Conservation (phyloP, 2,113 vertebrate species). For the Oryzias melastigma region DNA sequence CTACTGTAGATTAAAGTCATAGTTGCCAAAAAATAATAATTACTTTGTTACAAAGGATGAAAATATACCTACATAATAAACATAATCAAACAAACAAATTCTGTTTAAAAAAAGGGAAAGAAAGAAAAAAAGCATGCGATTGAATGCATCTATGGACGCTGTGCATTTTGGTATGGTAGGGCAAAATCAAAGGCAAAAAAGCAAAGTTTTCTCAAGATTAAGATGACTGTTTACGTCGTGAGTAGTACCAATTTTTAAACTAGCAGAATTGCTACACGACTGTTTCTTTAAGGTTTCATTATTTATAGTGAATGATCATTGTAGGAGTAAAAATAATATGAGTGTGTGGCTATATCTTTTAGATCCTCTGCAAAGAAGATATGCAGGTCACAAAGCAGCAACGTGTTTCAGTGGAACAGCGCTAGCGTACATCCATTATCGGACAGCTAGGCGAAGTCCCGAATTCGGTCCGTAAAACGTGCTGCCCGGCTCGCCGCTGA, state of each 20-base stretch:
- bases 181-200: constrained; percentile 3
- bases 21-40: no score
- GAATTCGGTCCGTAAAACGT: constrained; percentile 27
- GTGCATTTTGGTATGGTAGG: constrained; percentile 60
- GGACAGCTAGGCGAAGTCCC: constrained; percentile 57
- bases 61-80: no score
- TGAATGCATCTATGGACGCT: constrained; percentile 7
- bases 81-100: no score
- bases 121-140: not conserved
- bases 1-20: no score
- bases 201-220: not conserved
- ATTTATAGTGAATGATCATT: no score
- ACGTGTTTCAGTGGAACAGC: constrained; percentile 53
- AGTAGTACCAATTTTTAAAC: constrained; percentile 24
- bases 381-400: constrained; percentile 53
- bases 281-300: no score
- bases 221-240: constrained; percentile 38
- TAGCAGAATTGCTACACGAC: constrained; percentile 2
- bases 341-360: no score
- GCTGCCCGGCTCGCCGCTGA: constrained; percentile 30
- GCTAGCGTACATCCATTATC: constrained; percentile 60
- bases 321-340: no score
- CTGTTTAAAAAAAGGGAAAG: no score
- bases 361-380: constrained; percentile 8
- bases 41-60: no score